phyloP scores from a whole-genome alignment of 2,797 vertebrate genomes.

The Lagodon rhomboides region DNA sequence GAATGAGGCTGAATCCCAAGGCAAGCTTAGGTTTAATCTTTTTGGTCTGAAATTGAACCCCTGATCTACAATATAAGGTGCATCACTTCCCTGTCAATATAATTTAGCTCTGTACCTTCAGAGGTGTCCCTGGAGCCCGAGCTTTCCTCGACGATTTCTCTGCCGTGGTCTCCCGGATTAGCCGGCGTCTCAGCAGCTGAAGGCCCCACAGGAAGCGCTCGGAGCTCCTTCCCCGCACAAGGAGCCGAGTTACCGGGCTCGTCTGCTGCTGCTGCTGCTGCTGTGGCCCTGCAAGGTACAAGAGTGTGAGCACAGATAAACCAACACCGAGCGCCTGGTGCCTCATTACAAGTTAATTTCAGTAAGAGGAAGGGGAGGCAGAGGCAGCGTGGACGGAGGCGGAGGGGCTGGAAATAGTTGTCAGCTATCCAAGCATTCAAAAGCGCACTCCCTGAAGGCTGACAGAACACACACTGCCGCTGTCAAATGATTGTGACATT shows the following conservation, averaged over 20 bases:
- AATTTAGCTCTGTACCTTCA: constrained; percentile 77
- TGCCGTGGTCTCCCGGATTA: constrained; percentile 41
- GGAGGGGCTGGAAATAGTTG: constrained; percentile 54
- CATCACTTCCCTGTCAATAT: constrained; percentile 59
- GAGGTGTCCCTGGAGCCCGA: constrained; percentile 44
- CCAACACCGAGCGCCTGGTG: constrained; percentile 44
- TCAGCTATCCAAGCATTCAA: constrained; percentile 52
- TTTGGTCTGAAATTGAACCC: constrained; percentile 64
- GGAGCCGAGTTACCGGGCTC: constrained; percentile 42
- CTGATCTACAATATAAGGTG: constrained; percentile 57
- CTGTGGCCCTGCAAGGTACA: constrained; percentile 68
- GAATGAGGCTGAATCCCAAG: constrained; percentile 66
- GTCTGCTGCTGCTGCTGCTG: constrained; percentile 24
- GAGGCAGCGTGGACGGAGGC: constrained; percentile 56
- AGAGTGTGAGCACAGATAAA: constrained; percentile 69
- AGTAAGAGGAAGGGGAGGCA: constrained; percentile 65
- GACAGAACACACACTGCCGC: constrained; percentile 41
- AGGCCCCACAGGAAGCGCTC: constrained; percentile 29
- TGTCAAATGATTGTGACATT: constrained; percentile 13
- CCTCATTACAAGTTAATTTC: constrained; percentile 71
- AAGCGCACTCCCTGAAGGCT: constrained; percentile 60
- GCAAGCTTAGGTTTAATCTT: constrained; percentile 64
- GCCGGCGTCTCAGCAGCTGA: constrained; percentile 29
- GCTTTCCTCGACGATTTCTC: constrained; percentile 51
- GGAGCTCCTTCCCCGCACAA: constrained; percentile 51